A percentile compares a stretch with the other conserved stretches of the same genome.
Evolutionary conservation across 2,797 vertebrate genomes (phyloP).

Genomic region (Syngnathus acus): DNA sequence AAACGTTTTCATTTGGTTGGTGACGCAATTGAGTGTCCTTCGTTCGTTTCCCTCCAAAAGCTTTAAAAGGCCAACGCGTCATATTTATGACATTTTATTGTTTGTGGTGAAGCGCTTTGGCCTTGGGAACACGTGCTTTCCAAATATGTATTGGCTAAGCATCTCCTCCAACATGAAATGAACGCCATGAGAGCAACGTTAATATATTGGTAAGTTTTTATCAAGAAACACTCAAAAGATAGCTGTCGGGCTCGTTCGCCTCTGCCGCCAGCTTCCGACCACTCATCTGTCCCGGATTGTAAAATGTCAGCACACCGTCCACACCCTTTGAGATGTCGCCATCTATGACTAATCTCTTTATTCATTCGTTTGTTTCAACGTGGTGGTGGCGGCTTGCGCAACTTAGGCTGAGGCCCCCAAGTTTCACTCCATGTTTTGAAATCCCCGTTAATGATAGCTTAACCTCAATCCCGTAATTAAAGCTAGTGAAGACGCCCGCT

Average conservation of each 20-base stretch:
- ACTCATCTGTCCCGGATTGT: slow-evolving; percentile 55
- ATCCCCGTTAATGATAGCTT: slow-evolving; percentile 57
- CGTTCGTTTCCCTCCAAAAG: not conserved
- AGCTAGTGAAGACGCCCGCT: slow-evolving; percentile 29
- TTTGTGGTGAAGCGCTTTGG: not conserved
- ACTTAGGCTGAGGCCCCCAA: slow-evolving; percentile 3
- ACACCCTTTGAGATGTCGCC: no score
- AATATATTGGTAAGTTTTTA: slow-evolving; percentile 41
- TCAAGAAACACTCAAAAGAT: slow-evolving; percentile 50
- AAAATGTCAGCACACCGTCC: slow-evolving; percentile 44
- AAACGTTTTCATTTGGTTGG: not conserved
- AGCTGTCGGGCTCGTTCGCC: slow-evolving; percentile 29
- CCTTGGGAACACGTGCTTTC: not conserved
- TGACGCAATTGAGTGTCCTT: not conserved
- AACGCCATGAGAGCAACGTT: slow-evolving; percentile 45
- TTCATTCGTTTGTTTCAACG: not conserved
- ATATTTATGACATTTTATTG: not conserved
- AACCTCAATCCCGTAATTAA: slow-evolving; percentile 52
- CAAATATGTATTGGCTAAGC: slow-evolving; percentile 21
- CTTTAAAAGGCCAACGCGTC: not conserved
- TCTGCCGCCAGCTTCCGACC: slow-evolving; percentile 50
- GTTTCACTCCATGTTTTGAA: slow-evolving; percentile 46
- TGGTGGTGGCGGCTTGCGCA: no score
- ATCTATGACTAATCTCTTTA: slow-evolving; percentile 16
- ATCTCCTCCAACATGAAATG: slow-evolving; percentile 39